Base-by-base conservation (phyloP, 64 coral and sea anemone genomes). In the Stichodactyla helianthus region DNA sequence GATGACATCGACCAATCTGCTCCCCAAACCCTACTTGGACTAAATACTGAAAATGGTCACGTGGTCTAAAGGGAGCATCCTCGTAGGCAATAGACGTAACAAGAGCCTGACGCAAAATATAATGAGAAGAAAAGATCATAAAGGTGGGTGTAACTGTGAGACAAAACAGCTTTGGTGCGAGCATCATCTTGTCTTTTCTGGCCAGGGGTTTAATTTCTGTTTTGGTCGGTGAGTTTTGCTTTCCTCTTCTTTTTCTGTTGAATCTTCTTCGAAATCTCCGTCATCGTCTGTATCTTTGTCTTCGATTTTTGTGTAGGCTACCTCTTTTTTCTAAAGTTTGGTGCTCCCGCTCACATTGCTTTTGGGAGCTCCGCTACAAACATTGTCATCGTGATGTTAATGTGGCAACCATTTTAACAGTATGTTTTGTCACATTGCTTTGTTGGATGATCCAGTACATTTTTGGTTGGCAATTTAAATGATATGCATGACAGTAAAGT, bases 41-140 rank as follows among this genome's bases (percentile, higher is more conserved):
- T 22, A 92, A 89, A 15, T 95, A 95, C 54, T 92, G 93, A 62
- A 92, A 95, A 19, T 95, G 93, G 54, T 95, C 93, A 82, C 93
- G 93, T 50, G 93, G 89, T 82, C 68, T 74, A 13, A 74, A 74
- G 11, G 93, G 89, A 7, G 89, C 85, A 53, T 88, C 88, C 12
- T 85, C 50, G 77, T 88, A 91, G 12, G 93, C 93, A 26, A 94
- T 50, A 5, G 93, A 91, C 20, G 93, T 94, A 6, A 91, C 35
- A 10, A 88, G 89, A n/a, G 89, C 85, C 61, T 94, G 81, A 68
- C 84, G 91, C 6, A 79, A 88, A 14, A 94, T 57, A 54, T 85
- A 94, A 83, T 91, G 67, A 18, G 93, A 84, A 83, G 91, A 82
- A 28, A 68, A 91, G 44, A 84, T 53, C 20, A 88, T 79, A 70